phyloP scores from a whole-genome alignment of 2,888 invertebrate species.

The Dichetophora obliterata region DNA sequence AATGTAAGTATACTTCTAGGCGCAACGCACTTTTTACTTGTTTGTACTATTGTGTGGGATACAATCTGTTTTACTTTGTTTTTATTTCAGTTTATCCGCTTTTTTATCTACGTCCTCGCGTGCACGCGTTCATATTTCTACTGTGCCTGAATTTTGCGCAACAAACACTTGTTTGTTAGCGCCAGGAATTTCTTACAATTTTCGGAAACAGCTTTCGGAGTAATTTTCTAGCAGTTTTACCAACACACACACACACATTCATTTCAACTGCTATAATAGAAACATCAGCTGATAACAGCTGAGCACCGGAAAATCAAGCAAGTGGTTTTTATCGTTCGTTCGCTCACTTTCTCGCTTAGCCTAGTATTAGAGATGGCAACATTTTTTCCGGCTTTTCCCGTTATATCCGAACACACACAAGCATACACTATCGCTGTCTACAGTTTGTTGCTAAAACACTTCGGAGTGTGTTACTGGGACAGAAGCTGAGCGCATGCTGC shows the following conservation, averaged over 20 bases:
- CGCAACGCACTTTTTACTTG: constrained; percentile 2
- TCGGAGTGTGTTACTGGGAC: constrained; percentile 6
- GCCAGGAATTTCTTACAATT: not conserved
- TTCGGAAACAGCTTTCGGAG: constrained; percentile 19
- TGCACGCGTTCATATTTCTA: constrained; percentile 17
- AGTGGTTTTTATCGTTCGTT: constrained; percentile 46
- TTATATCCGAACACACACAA: too few relatives aligned
- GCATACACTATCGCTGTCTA: too few relatives aligned
- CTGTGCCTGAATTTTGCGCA: constrained; percentile 18
- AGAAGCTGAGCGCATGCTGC: not conserved
- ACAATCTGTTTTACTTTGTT: not conserved
- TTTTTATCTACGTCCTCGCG: not conserved
- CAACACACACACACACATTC: not conserved
- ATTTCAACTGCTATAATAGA: not conserved
- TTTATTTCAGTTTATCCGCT: constrained; percentile 26
- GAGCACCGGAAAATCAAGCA: constrained; percentile 49
- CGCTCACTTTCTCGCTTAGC: not conserved
- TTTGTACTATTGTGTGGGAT: not conserved
- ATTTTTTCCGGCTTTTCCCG: too few relatives aligned
- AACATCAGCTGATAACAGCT: constrained; percentile 1
- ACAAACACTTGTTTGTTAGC: constrained; percentile 14
- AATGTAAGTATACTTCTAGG: constrained; percentile 12
- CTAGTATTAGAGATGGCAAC: not conserved
- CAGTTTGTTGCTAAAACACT: not conserved
- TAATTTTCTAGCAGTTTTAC: constrained; percentile 17